phyloP scores from a whole-genome alignment of 2,113 vertebrate species.

The Grammomys surdaster region DNA sequence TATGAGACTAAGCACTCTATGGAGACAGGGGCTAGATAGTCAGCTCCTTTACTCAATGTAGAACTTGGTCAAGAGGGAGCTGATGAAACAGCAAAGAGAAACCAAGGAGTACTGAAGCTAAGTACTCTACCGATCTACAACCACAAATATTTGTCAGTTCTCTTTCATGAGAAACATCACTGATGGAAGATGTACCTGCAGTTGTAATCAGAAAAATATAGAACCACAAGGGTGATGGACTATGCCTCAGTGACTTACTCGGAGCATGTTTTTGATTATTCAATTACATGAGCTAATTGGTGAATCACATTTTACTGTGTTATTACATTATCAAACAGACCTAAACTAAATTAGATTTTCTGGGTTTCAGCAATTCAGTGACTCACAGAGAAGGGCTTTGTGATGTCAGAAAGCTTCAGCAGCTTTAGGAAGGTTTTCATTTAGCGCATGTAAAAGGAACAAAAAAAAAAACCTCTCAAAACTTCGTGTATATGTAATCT shows the following conservation, averaged over 20 bases:
- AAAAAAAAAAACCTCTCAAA: conserved; percentile 23
- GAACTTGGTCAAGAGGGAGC: not conserved
- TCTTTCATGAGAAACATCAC: not conserved
- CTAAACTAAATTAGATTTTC: conserved; percentile 74
- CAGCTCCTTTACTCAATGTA: not conserved
- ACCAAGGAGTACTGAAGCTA: not conserved
- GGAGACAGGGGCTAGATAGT: not conserved
- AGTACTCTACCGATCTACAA: conserved; percentile 32
- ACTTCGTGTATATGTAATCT: conserved; percentile 52
- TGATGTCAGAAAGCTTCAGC: conserved; percentile 53
- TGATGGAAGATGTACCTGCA: not conserved
- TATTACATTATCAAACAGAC: conserved; percentile 67
- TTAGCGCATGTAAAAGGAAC: conserved; percentile 65
- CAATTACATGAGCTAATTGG: conserved; percentile 73
- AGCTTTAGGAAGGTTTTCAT: conserved; percentile 54
- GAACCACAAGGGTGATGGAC: not conserved
- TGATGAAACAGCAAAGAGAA: not conserved
- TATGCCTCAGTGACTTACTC: conserved; percentile 15
- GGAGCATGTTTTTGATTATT: conserved; percentile 42
- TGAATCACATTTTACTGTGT: conserved; percentile 68
- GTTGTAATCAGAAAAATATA: not conserved
- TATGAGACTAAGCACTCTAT: not conserved
- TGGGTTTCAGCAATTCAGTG: conserved; percentile 66
- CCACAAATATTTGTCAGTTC: not conserved
- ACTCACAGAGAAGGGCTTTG: conserved; percentile 59